Base-by-base conservation (phyloP, 2,113 vertebrate species). In the Tragelaphus scriptus region DNA sequence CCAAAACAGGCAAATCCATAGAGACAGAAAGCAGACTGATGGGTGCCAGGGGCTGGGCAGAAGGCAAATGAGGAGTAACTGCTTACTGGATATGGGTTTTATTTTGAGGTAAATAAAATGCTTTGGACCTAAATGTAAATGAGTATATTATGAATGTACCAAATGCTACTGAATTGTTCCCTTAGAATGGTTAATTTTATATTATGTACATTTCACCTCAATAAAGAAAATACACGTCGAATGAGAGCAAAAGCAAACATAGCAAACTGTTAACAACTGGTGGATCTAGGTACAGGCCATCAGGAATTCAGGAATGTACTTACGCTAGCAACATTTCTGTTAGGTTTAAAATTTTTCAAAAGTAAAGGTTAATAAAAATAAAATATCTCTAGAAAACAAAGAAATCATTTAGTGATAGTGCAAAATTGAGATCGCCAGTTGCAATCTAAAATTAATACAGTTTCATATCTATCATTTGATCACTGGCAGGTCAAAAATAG, bases 151-250 rank as follows among this genome's bases (percentile, higher is more conserved):
- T 82, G 75, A 93, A 71, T 36, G 59, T 53, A 84, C 30, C 36
- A 94, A 94, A 65, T 92, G 36, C 11, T 28, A 53, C 61, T n/a
- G 36, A 95, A 91, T 63, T 85, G 21, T 86, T 91, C 59, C 26
- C 58, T 71, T 80, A 91, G 88, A 91, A 15, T 82, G 82, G 56
- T 85, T 93, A 86, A 87, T 95, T 95, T 87, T 56, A 91, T 53
- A 30, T 59, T 85, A 86, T 86, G 10, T 89, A 81, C 91, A 68
- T 65, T 90, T 96, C 56, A 88, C 56, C 9, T 84, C n/a, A 80
- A 28, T 59, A 92, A 23, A 80, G 36, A 90, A 94, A 80, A 25
- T 71, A 5, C 26, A 32, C 53, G 15, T 87, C 7, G 21, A 51
- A n/a, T 30, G 56, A 47, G 53, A 85, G 25, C 77, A 40, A 97